phyloP scores from a whole-genome alignment of 1,140 invertebrate species.

The Tachypleus tridentatus region DNA sequence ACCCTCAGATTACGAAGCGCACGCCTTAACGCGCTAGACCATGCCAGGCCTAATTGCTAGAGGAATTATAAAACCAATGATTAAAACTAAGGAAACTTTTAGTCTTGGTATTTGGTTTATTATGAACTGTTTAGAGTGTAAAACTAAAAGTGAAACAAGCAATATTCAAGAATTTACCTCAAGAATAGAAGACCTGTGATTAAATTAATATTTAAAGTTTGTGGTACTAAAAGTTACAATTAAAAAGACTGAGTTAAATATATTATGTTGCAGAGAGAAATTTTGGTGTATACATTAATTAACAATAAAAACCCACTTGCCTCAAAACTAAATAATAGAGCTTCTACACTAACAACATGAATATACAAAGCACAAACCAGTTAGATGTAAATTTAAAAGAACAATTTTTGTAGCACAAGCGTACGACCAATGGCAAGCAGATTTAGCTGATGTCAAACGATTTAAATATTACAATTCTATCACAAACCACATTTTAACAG shows the following conservation, averaged over 20 bases:
- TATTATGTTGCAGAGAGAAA: conserved; percentile 4
- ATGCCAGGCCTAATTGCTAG: background rate
- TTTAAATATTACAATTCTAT: conserved; percentile 31
- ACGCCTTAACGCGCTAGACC: too few species aligned
- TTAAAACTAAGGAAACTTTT: conserved; percentile 9
- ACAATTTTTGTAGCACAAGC: conserved; percentile 22
- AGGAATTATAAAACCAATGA: conserved; percentile 10
- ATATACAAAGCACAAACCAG: conserved; percentile 20
- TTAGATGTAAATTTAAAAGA: conserved; percentile 12
- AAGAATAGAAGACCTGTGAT: conserved; percentile 8
- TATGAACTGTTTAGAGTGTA: conserved; percentile 13
- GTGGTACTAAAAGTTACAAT: conserved; percentile 1
- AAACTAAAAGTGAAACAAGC: background rate
- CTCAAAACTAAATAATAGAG: background rate
- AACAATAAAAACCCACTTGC: background rate
- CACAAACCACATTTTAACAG: conserved; percentile 35
- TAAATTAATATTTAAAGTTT: conserved; percentile 7
- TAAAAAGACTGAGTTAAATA: background rate
- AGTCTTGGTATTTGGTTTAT: conserved; percentile 6
- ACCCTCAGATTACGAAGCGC: too few species aligned
- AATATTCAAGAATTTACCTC: background rate
- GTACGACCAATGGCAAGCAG: conserved; percentile 33
- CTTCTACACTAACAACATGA: conserved; percentile 17
- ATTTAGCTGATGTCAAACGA: conserved; percentile 29
- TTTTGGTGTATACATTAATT: background rate